phyloP scores from a whole-genome alignment of 1,140 invertebrate species.

The Metopolophium dirhodum region DNA sequence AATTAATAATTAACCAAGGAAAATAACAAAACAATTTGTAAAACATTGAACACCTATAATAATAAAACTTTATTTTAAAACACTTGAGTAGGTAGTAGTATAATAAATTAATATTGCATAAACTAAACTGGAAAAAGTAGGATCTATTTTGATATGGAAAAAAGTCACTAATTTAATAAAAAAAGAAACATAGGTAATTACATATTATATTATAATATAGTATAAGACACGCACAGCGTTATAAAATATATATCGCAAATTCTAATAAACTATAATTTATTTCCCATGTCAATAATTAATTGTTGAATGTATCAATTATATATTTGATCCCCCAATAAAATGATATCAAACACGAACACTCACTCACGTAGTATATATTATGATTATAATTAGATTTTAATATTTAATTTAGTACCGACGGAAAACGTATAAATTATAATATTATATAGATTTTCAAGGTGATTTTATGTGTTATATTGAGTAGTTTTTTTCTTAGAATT shows the following conservation, averaged over 20 bases:
- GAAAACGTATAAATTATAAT: not conserved
- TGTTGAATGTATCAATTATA: not conserved
- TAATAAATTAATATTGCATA: not conserved
- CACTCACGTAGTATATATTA: not conserved
- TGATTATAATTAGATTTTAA: not conserved
- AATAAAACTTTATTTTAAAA: not conserved
- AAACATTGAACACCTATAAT: not conserved
- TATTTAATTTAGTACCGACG: not conserved
- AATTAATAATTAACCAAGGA: not conserved
- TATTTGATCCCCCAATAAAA: not conserved
- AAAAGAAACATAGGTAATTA: not conserved
- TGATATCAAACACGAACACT: not conserved
- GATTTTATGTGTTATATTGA: too few species aligned
- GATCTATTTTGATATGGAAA: not conserved
- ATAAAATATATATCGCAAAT: not conserved
- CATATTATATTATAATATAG: not conserved
- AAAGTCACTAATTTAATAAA: not conserved
- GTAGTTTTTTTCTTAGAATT: not conserved
- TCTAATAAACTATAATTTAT: not conserved
- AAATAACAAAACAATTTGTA: not conserved
- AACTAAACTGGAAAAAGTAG: not conserved
- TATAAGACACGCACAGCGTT: not conserved
- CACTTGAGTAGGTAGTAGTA: accelerated
- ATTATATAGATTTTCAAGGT: not conserved
- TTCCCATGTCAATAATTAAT: not conserved